Conservation (phyloP, 2,113 vertebrate genomes). For the Amphiprion percula region DNA sequence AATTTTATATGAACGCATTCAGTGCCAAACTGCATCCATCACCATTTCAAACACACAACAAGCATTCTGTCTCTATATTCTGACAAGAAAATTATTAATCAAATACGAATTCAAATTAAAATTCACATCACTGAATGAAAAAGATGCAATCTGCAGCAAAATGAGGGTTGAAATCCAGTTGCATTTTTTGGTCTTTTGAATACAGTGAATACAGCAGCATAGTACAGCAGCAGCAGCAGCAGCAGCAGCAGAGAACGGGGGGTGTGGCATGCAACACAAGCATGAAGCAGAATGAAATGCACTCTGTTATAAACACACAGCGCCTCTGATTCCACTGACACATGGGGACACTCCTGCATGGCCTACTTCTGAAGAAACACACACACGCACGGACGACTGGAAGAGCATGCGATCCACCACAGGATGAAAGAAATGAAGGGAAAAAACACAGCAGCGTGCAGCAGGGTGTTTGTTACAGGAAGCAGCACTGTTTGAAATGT, state of each 20-base stretch:
- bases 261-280: conserved; percentile 52
- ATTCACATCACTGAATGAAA: background rate
- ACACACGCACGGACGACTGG: conserved; percentile 10
- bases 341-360: conserved; percentile 37
- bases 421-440: background rate
- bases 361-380: conserved; percentile 41
- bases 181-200: background rate
- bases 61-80: no score
- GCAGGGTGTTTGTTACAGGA: conserved; percentile 16
- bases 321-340: conserved; percentile 41
- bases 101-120: no score
- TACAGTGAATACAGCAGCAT: background rate
- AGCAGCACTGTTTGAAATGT: conserved; percentile 23
- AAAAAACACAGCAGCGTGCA: conserved; percentile 19
- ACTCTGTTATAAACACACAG: conserved; percentile 48
- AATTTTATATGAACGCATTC: background rate
- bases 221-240: no score
- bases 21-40: background rate
- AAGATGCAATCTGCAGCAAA: background rate
- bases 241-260: conserved; percentile 16
- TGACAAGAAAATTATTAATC: no score
- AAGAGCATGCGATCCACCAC: background rate
- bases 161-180: background rate
- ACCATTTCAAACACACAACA: no score
- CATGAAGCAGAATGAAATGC: conserved; percentile 43